Evolutionary conservation across 2,888 invertebrate species (phyloP), one percentile per base, ranked within the genome.

Genomic region (Rhyacophila evoluta): DNA sequence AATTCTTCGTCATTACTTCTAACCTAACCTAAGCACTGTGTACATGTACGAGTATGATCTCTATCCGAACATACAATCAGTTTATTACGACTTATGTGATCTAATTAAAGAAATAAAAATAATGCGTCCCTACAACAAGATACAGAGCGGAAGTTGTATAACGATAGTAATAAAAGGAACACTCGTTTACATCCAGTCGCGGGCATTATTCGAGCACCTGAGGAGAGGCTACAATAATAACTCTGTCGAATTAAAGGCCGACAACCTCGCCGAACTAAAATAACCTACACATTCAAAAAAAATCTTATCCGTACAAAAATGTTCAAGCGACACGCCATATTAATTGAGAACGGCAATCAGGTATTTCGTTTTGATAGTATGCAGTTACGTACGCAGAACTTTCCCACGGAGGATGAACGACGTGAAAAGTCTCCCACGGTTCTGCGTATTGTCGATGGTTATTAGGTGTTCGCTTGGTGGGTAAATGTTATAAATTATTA

Each of bases 81-180:
- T n/a, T n/a, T n/a, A n/a, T n/a, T n/a, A n/a, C n/a, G n/a, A n/a
- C n/a, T n/a, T n/a, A n/a, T n/a, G n/a, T n/a, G n/a, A n/a, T n/a
- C n/a, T n/a, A n/a, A n/a, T n/a, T n/a, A n/a, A n/a, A n/a, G n/a
- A n/a, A n/a, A n/a, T n/a, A n/a, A n/a, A n/a, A n/a, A n/a, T n/a
- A n/a, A n/a, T n/a, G n/a, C n/a, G n/a, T n/a, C 55, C 55, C 55
- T 55, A 19, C 0, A 2, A 8, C 10, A 19, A 55, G 55, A 55
- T 55, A 55, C 55, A 55, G 55, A 55, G 25, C 55, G 55, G 55
- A 55, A 55, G 55, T 55, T 25, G 55, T 55, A 55, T 55, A 55
- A 55, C 55, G 55, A 55, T 55, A 55, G 55, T 19, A 55, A 55
- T 55, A 55, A 55, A 55, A 55, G 55, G 55, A 55, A 55, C 55